Evolutionary conservation across 2,797 vertebrate species (phyloP), one percentile per base, ranked within the genome.

Genomic region (Pyrocephalus nanus): DNA sequence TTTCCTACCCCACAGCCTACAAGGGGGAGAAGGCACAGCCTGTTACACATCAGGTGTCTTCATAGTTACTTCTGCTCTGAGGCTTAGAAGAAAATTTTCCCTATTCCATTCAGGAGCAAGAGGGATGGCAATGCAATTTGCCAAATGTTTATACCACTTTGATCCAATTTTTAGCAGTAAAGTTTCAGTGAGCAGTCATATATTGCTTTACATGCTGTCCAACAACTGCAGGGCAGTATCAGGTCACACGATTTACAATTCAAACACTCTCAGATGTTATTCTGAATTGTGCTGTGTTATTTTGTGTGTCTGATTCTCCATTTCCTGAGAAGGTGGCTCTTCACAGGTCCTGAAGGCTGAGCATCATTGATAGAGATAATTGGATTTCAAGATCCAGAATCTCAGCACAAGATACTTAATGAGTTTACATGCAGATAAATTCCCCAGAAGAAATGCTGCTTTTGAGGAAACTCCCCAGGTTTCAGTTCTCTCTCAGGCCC

Each of bases 351-450:
- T 83, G 58, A 75, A 93, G 51, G 66, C 73, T 91, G 79, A 79
- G 27, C 86, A 50, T 82, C 92, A 88, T 69, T 95, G 84, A 84
- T 90, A 93, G 29, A 92, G 74, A 71, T 93, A 97, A 96, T 93
- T 97, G 92, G 84, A 96, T 97, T 97, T 92, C 82, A 93, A 84
- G 87, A 88, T 93, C 38, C 54, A 78, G 80, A 86, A 71, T 77
- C 85, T 95, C 93, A 96, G 82, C 79, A 88, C 38, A 38, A 86
- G 78, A 73, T 90, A 30, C 48, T 94, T 95, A 95, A 92, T 96
- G 88, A 95, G 95, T 96, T 90, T 95, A 88, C 73, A 90, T 45
- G 47, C 71, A 96, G 71, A 93, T 94, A 58, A 95, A 92, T 95
- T 92, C 65, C 93, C 93, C 90, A 73, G 77, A 95, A 94, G 71